Evolutionary conservation across 2,113 vertebrate species (phyloP).

Genomic region (Redunca redunca): DNA sequence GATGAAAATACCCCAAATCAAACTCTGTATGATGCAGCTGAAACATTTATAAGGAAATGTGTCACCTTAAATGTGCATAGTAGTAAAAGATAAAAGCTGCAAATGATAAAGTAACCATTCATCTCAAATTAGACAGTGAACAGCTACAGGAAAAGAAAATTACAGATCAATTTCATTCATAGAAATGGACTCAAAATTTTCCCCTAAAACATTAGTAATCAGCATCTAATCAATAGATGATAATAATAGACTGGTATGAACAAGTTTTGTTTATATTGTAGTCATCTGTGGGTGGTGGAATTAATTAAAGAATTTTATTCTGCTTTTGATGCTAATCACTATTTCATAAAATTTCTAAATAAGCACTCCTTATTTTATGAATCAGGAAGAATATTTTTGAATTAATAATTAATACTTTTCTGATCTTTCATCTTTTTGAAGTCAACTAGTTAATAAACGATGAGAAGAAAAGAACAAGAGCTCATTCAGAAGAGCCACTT

Average conservation of each 20-base stretch:
- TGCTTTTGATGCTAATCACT: constrained; percentile 28
- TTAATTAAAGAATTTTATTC: not conserved
- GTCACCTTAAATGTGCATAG: not conserved
- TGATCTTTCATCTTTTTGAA: not conserved
- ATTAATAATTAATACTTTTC: constrained; percentile 17
- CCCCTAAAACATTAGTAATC: not conserved
- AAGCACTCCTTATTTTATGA: not conserved
- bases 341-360: constrained; percentile 35
- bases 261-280: not conserved
- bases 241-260: not conserved
- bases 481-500: not conserved
- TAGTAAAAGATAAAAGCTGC: not conserved
- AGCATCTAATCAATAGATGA: not conserved
- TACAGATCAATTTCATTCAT: not conserved
- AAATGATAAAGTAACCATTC: constrained; percentile 13
- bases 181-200: not conserved
- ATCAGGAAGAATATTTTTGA: constrained; percentile 29
- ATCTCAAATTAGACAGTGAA: constrained; percentile 20
- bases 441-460: not conserved
- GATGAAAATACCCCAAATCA: constrained; percentile 23
- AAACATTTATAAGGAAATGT: constrained; percentile 7
- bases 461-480: not conserved
- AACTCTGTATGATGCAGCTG: not conserved
- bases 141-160: not conserved
- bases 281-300: not conserved